phyloP scores from a whole-genome alignment of 2,888 invertebrate genomes.

The Mamestra brassicae region DNA sequence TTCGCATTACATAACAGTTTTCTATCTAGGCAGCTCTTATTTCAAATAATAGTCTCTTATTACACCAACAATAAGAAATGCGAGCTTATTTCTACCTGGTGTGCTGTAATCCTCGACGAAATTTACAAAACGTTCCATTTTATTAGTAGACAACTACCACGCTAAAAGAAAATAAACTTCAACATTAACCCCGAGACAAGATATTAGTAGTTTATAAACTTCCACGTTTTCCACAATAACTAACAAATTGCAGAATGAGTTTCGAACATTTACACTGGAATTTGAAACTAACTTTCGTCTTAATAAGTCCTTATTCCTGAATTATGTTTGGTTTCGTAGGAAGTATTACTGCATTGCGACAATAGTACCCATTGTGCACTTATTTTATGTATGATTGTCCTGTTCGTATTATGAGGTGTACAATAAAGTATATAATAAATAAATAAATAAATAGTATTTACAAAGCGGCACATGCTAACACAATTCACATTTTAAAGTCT shows the following conservation, averaged over 20 bases:
- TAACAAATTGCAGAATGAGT: slow-evolving; percentile 51
- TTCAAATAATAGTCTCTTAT: slow-evolving; percentile 14
- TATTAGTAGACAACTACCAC: slow-evolving; percentile 31
- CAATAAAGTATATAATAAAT: too few species aligned
- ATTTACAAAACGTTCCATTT: slow-evolving; percentile 46
- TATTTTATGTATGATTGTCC: too few species aligned
- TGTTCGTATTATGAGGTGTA: too few species aligned
- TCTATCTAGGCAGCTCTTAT: not conserved
- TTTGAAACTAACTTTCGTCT: slow-evolving; percentile 45
- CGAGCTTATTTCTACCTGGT: slow-evolving; percentile 8
- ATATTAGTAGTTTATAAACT: slow-evolving; percentile 56
- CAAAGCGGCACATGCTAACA: slow-evolving; percentile 42
- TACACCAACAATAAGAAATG: slow-evolving; percentile 17
- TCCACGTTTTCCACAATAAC: slow-evolving; percentile 43
- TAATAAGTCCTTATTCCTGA: slow-evolving; percentile 44
- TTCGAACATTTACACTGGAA: slow-evolving; percentile 53
- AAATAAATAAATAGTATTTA: too few species aligned
- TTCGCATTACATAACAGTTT: not conserved
- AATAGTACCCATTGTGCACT: too few species aligned
- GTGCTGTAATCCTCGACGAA: slow-evolving; percentile 23
- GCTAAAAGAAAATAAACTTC: slow-evolving; percentile 51
- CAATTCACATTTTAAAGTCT: slow-evolving; percentile 42
- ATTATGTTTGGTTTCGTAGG: slow-evolving; percentile 42
- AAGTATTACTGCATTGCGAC: slow-evolving; percentile 65
- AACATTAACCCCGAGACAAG: slow-evolving; percentile 40